Evolutionary conservation across 2,797 vertebrate genomes (phyloP).

Genomic region (Hylomyscus alleni): DNA sequence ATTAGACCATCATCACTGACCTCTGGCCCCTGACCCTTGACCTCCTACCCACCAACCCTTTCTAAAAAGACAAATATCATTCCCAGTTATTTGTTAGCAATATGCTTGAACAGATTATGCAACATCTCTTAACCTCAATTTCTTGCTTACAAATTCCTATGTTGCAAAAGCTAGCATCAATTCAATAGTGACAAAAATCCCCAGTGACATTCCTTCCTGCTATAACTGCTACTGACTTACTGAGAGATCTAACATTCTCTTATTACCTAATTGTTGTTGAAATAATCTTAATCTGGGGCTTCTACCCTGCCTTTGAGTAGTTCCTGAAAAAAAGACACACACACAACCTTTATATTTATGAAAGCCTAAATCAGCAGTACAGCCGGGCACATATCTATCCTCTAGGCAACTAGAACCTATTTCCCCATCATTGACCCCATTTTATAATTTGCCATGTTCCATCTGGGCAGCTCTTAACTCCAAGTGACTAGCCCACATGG

Average conservation of each 20-base stretch:
- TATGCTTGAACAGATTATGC: neutral
- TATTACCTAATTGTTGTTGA: neutral
- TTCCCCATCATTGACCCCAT: neutral
- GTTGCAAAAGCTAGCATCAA: neutral
- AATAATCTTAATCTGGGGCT: neutral
- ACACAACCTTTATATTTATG: neutral
- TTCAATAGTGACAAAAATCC: neutral
- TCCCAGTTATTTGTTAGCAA: neutral
- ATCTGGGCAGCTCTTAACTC: neutral
- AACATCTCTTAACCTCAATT: neutral
- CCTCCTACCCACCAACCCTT: neutral
- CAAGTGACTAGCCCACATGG: neutral
- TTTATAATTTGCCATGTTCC: neutral
- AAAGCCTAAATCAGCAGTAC: neutral
- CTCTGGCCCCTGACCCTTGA: neutral
- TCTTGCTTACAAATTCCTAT: neutral
- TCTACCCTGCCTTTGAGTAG: neutral
- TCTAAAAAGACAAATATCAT: neutral
- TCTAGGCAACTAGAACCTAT: neutral
- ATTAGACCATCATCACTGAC: neutral
- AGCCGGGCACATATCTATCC: neutral
- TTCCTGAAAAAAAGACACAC: neutral
- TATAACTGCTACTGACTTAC: neutral
- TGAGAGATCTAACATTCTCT: neutral
- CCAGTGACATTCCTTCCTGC: neutral